Conservation (phyloP, 92 coral and sea anemone genomes). For the Ricordea florida region DNA sequence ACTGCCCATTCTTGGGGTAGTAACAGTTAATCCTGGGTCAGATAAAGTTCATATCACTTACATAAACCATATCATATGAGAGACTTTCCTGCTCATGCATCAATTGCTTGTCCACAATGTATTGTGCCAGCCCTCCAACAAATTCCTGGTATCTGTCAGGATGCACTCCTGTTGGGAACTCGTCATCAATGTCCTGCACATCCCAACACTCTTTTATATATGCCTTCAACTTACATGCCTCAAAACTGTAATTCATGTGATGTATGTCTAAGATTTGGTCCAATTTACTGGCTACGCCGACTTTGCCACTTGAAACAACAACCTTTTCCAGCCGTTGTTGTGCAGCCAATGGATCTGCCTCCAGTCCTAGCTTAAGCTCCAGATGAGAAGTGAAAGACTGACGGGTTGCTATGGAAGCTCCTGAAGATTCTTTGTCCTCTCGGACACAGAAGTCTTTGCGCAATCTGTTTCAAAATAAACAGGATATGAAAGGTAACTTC, state of each 20-base stretch:
- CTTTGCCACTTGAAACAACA: conserved; percentile 43
- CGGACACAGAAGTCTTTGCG: conserved; percentile 66
- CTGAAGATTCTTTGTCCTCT: conserved; percentile 58
- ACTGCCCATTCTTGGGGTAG: background rate
- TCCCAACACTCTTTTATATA: conserved; percentile 92
- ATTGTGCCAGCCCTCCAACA: conserved; percentile 87
- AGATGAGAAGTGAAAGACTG: conserved; percentile 78
- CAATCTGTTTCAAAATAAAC: conserved; percentile 17
- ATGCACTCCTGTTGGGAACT: conserved; percentile 85
- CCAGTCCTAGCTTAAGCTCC: conserved; percentile 72
- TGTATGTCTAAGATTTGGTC: conserved; percentile 55
- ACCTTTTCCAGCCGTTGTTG: conserved; percentile 62
- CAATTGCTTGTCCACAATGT: conserved; percentile 75
- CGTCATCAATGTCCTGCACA: conserved; percentile 71
- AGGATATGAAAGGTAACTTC: too few relatives aligned
- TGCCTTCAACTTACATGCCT: conserved; percentile 72
- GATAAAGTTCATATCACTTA: conserved; percentile 33
- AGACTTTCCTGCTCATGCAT: conserved; percentile 44
- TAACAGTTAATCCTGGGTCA: background rate
- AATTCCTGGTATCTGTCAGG: conserved; percentile 86
- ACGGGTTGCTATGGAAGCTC: conserved; percentile 70
- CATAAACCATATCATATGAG: conserved; percentile 77
- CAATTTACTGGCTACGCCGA: conserved; percentile 44
- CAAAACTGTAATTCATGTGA: conserved; percentile 65
- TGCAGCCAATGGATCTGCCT: conserved; percentile 40